phyloP scores from a whole-genome alignment of 2,797 vertebrate genomes.

The Heteromormyrus szaboi region DNA sequence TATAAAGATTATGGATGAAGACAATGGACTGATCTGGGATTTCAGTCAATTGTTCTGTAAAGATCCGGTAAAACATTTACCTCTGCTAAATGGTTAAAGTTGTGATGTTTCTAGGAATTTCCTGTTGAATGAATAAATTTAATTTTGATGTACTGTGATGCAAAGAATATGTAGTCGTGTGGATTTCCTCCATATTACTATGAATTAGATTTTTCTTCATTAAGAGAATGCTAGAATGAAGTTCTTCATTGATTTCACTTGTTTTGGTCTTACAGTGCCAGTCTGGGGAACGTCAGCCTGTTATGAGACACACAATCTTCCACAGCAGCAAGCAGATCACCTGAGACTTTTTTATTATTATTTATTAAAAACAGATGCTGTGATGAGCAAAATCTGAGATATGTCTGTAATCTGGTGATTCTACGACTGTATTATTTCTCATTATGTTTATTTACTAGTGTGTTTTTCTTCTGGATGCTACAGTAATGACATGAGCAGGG shows the following conservation, averaged over 20 bases:
- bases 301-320: background rate
- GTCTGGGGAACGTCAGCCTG: background rate
- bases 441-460: background rate
- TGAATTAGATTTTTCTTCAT: background rate
- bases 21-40: background rate
- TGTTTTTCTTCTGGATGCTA: background rate
- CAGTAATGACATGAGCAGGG: background rate
- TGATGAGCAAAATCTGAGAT: background rate
- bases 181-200: background rate
- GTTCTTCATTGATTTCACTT: background rate
- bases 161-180: background rate
- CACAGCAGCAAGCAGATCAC: background rate
- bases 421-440: background rate
- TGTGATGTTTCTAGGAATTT: background rate
- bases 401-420: background rate
- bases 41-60: background rate
- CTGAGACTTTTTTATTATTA: background rate
- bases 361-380: background rate
- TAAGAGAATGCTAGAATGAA: background rate
- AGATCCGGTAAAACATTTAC: background rate
- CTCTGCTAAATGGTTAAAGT: background rate
- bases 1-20: background rate
- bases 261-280: background rate
- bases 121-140: background rate
- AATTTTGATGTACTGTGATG: background rate